Evolutionary conservation across 2,888 invertebrate species (phyloP), one percentile per base, ranked within the genome.

Genomic region (Deilephila porcellus): DNA sequence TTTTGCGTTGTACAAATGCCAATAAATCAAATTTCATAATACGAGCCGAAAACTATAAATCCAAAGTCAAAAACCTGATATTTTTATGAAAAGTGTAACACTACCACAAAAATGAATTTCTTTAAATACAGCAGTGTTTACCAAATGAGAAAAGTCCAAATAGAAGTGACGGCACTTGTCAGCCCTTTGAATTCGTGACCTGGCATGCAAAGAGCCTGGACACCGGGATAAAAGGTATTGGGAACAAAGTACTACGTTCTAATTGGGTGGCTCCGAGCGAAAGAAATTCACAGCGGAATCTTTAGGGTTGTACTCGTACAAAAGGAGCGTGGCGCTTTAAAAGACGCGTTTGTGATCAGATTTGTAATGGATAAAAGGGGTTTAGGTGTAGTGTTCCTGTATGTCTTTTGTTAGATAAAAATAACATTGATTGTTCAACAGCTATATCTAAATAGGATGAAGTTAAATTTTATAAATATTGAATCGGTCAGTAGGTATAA

Each of bases 101-200:
- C 45, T 45, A 14, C 14, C 45, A 45, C 45, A 45, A 45, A 45
- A 45, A 45, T 45, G 45, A 45, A 14, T 56, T n/a, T 56, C 19
- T 56, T n/a, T n/a, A 56, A 17, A 56, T 17, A 53, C 45, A 62
- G 53, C 20, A 32, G 14, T 60, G 53, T 70, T 20, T 37, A 70
- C 52, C 73, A 70, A 73, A 60, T 17, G 45, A 45, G 34, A 71
- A 29, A 63, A 17, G 3, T 63, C 20, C 45, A 19, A 56, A 71
- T 63, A 20, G 63, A 37, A 53, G 52, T 32, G 59, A 37, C 37
- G 56, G 37, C n/a, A 70, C 56, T 62, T 63, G 53, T 29, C 71
- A 56, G 81, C 85, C 85, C 82, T 85, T 85, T 85, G 82, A 81
- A 81, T 85, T 81, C 90, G 89, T 88, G 90, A 88, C 88, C 85